phyloP scores from a whole-genome alignment of 2,113 vertebrate genomes.

The Mesocricetus auratus region DNA sequence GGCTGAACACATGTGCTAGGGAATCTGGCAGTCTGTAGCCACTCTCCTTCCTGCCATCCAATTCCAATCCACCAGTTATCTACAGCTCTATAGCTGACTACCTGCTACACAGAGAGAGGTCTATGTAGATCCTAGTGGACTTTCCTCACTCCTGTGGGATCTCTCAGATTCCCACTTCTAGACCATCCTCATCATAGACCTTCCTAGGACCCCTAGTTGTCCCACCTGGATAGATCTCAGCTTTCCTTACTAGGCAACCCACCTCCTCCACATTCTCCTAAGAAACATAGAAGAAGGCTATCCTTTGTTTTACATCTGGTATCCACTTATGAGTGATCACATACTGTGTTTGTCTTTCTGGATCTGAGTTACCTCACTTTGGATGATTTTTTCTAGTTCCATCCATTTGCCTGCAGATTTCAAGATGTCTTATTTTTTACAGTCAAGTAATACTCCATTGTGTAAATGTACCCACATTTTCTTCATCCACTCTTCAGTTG shows the following conservation, averaged over 20 bases:
- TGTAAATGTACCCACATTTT: too few species aligned
- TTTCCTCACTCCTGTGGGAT: not conserved
- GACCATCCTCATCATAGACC: not conserved
- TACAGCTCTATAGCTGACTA: not conserved
- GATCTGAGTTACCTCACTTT: too few species aligned
- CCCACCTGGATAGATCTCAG: not conserved
- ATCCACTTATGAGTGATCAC: too few species aligned
- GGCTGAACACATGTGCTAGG: not conserved
- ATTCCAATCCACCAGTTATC: not conserved
- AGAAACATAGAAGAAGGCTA: not conserved
- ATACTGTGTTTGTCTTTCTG: too few species aligned
- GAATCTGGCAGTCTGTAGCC: not conserved
- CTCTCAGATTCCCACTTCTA: not conserved
- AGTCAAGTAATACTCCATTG: too few species aligned
- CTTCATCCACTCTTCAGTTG: too few species aligned
- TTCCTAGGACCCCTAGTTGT: not conserved
- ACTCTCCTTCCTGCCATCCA: not conserved
- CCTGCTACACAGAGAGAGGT: not conserved
- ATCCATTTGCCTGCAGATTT: too few species aligned
- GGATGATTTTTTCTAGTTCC: too few species aligned
- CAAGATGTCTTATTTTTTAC: too few species aligned
- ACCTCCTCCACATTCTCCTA: not conserved
- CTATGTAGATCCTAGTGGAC: not conserved
- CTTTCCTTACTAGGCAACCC: not conserved
- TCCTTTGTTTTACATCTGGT: too few species aligned